Evolutionary conservation across 2,797 vertebrate species (phyloP), one percentile per base, ranked within the genome.

Genomic region (Amazona finschi): DNA sequence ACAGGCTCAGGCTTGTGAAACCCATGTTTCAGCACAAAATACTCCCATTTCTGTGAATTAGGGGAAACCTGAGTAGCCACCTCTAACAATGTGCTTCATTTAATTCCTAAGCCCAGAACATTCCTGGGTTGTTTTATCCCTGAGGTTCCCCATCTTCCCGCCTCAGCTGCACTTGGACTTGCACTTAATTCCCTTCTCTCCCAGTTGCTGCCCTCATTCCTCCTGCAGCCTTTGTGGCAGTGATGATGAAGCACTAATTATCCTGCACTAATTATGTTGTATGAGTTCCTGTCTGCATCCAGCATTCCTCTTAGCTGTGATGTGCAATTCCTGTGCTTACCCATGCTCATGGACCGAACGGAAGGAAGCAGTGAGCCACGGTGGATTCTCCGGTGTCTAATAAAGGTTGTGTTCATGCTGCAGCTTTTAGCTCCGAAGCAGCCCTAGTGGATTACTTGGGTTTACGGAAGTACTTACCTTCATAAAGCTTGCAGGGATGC

Each of bases 11-110:
- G 72, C 60, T 96, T 5, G 1, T 33, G 58, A 93, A 90, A 80
- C 49, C 39, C 33, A 6, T 64, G 65, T 94, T 90, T 77, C 81
- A 77, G 64, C 57, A 90, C 78, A 70, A 92, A 90, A 94, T 89
- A 47, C 87, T 81, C 85, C 81, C 64, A 92, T 93, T 80, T 90
- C 70, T 82, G 25, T 75, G n/a, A 61, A 95, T 97, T 96, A 95
- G 53, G 33, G 55, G 95, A 94, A 96, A 94, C 64, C 41, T 13
- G 91, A 97, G 94, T 5, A 93, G 80, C 60, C 31, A 49, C 41
- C 38, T 50, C 49, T 49, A 89, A 94, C 87, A 84, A 61, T 92
- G 83, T 71, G 22, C 27, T 92, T 93, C 79, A 74, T 95, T 94
- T 94, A 71, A 92, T 76, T 86, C 62, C 19, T 19, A 61, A 94